A percentile compares a stretch with the other conserved stretches of the same genome.
These are phyloP conservation scores for Halcyon leucocephala DNA, from an alignment of 2,797 vertebrate species.

Conservation along the genomic window DNA sequence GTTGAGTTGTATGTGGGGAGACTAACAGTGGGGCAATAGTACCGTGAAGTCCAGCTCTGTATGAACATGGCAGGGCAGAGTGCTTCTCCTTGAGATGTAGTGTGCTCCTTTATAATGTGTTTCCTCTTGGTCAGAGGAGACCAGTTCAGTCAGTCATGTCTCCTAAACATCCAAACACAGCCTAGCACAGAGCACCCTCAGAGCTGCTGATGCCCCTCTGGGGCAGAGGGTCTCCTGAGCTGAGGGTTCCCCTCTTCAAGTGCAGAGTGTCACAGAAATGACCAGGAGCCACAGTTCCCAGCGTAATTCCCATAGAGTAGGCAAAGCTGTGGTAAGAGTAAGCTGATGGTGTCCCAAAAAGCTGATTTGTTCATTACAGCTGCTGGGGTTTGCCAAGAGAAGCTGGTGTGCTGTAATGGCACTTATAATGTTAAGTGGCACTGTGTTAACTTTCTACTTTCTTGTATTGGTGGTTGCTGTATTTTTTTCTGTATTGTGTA, in stretches of 20 bases:
- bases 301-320: not conserved
- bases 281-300: not conserved
- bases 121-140: not conserved
- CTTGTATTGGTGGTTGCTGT: not conserved
- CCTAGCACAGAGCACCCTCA: accelerated
- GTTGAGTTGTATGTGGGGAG: not conserved
- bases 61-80: not conserved
- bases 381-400: not conserved
- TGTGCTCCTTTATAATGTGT: not conserved
- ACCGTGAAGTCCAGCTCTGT: not conserved
- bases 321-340: accelerated
- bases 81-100: not conserved
- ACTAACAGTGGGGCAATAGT: accelerated
- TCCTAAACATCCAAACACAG: not conserved
- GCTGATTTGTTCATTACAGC: not conserved
- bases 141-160: not conserved
- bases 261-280: not conserved
- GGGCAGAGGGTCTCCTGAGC: not conserved
- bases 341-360: not conserved
- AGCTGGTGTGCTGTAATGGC: not conserved
- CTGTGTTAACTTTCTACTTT: not conserved
- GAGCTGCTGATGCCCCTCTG: not conserved
- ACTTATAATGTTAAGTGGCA: not conserved
- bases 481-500: not conserved
- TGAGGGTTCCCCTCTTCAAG: not conserved